Percentiles rank a stretch among this genome's conserved stretches.
Conservation (phyloP, 1,140 invertebrate genomes). For the Apis mellifera region DNA sequence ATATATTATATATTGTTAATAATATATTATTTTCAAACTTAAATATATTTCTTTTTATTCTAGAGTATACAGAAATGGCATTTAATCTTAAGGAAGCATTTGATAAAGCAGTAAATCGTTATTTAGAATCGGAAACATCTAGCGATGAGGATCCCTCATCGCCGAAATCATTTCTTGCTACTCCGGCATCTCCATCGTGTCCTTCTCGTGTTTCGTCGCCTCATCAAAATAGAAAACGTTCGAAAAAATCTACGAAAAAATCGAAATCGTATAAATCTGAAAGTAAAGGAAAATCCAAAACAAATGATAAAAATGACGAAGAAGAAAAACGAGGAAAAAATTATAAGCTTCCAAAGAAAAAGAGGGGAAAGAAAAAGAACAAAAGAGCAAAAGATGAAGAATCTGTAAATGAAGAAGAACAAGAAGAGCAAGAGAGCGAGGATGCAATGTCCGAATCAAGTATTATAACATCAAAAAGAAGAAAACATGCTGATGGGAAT, state of each 20-base stretch:
- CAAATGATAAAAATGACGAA: conserved; percentile 77
- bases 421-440: conserved; percentile 73
- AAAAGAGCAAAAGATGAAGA: conserved; percentile 77
- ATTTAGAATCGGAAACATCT: conserved; percentile 89
- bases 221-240: conserved; percentile 74
- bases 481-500: conserved; percentile 71
- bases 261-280: conserved; percentile 73
- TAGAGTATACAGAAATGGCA: conserved; percentile 95
- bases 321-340: conserved; percentile 66
- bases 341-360: conserved; percentile 65
- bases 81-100: conserved; percentile 90
- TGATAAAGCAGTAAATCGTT: conserved; percentile 89
- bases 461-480: conserved; percentile 76
- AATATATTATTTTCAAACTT: background rate
- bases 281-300: conserved; percentile 69
- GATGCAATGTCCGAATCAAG: conserved; percentile 75
- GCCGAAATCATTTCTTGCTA: conserved; percentile 52
- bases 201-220: conserved; percentile 68
- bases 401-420: conserved; percentile 76
- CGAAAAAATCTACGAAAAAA: conserved; percentile 75
- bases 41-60: conserved; percentile 59
- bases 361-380: conserved; percentile 71
- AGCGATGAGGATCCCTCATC: conserved; percentile 83
- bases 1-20: background rate
- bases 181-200: conserved; percentile 62